These are phyloP conservation scores for Caradrina kadenii DNA, from an alignment of 2,888 invertebrate genomes.

Conservation along the genomic window DNA sequence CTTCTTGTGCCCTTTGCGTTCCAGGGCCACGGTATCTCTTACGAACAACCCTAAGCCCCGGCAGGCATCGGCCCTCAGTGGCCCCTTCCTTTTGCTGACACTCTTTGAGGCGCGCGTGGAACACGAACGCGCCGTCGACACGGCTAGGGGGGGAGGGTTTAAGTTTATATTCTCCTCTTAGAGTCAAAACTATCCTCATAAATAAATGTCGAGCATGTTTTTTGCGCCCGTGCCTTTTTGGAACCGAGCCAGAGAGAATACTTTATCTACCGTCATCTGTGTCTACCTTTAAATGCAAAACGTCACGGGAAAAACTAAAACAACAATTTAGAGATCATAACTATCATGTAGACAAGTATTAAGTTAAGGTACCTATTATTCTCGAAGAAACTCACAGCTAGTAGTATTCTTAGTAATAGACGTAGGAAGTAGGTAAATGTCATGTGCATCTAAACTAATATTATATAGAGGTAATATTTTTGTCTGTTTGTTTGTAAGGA, in stretches of 20 bases:
- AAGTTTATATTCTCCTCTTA: background rate
- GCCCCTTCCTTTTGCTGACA: too few relatives aligned
- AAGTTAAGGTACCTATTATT: background rate
- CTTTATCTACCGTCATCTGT: background rate
- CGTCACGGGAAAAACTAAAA: constrained; percentile 10
- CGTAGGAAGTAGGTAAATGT: constrained; percentile 1
- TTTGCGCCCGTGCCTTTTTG: constrained; percentile 41
- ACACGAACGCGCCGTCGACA: too few relatives aligned
- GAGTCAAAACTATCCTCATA: background rate
- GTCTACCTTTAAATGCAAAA: background rate
- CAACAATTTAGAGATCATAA: constrained; percentile 28
- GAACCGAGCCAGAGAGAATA: background rate
- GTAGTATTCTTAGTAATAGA: constrained; percentile 7
- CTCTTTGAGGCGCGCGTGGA: too few relatives aligned
- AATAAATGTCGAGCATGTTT: background rate
- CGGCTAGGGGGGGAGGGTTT: too few relatives aligned
- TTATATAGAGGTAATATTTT: too few relatives aligned
- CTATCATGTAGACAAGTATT: constrained; percentile 4
- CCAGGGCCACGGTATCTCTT: too few relatives aligned
- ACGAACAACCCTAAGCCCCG: too few relatives aligned
- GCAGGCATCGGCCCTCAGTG: too few relatives aligned
- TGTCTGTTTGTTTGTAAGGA: too few relatives aligned
- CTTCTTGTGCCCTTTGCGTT: too few relatives aligned
- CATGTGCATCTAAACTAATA: background rate
- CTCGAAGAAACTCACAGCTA: constrained; percentile 18